Evolutionary conservation across 2,888 invertebrate species (phyloP).

Genomic region (Meiosimyza platycephala): DNA sequence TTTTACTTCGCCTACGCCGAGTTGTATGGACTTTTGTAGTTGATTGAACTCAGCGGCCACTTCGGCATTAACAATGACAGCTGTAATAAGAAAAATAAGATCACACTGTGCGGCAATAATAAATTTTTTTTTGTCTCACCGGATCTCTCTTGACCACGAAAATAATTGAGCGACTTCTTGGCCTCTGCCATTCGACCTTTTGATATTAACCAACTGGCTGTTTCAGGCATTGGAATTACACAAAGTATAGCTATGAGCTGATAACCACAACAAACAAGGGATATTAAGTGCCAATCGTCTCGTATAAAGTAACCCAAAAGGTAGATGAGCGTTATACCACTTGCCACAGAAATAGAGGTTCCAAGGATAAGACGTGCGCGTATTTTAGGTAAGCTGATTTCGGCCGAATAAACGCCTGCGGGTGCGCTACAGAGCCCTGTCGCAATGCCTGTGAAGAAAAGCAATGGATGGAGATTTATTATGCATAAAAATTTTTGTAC

Average conservation of each 20-base stretch:
- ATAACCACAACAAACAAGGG: conserved; percentile 60
- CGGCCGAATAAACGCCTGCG: conserved; percentile 65
- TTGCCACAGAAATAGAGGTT: conserved; percentile 73
- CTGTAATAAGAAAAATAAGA: conserved; percentile 43
- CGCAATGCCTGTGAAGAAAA: conserved; percentile 53
- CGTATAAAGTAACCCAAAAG: conserved; percentile 70
- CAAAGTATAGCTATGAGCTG: conserved; percentile 64
- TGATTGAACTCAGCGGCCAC: conserved; percentile 57
- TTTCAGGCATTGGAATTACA: conserved; percentile 73
- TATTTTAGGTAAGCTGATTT: conserved; percentile 69
- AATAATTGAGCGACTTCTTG: conserved; percentile 71
- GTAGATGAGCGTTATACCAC: conserved; percentile 75
- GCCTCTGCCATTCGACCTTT: conserved; percentile 72
- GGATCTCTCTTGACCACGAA: conserved; percentile 70
- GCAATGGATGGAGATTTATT: conserved; percentile 8
- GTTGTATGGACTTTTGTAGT: conserved; percentile 56
- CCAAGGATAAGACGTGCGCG: conserved; percentile 75
- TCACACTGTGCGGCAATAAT: no score
- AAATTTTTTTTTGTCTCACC: conserved; percentile 46
- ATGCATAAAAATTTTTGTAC: not conserved
- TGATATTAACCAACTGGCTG: conserved; percentile 76
- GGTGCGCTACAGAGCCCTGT: conserved; percentile 65
- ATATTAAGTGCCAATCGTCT: conserved; percentile 63
- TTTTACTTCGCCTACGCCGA: conserved; percentile 53
- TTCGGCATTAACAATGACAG: conserved; percentile 56